A percentile compares a stretch with the other conserved stretches of the same genome.
phyloP scores from a whole-genome alignment of 2,797 vertebrate species.

The Bradypus variegatus region DNA sequence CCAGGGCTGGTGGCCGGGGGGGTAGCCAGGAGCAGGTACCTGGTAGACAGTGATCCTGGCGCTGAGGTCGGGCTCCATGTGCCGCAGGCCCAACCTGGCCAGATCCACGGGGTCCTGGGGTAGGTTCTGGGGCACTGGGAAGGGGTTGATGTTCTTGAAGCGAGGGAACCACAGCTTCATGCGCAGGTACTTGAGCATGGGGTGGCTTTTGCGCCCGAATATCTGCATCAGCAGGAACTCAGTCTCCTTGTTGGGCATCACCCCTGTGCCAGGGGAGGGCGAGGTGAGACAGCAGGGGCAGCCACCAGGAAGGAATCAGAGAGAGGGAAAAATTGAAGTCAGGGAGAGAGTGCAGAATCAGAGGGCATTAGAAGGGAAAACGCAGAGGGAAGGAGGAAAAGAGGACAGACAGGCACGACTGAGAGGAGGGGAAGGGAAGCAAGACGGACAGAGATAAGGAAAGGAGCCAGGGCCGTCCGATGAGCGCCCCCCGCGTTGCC shows the following conservation, averaged over 20 bases:
- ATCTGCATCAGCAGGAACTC: slow-evolving; percentile 83
- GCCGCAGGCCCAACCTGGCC: slow-evolving; percentile 77
- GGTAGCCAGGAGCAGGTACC: slow-evolving; percentile 65
- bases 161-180: slow-evolving; percentile 88
- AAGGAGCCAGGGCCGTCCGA: not conserved
- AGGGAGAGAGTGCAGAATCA: not conserved
- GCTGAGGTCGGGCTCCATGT: slow-evolving; percentile 79
- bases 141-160: slow-evolving; percentile 84
- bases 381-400: not conserved
- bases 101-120: slow-evolving; percentile 81
- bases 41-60: slow-evolving; percentile 81
- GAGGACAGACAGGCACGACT: not conserved
- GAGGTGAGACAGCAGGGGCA: not conserved
- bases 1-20: not conserved
- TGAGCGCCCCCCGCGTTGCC: not conserved
- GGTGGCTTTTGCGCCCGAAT: slow-evolving; percentile 84
- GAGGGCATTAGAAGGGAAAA: not conserved
- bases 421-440: not conserved
- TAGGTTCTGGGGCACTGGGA: slow-evolving; percentile 77
- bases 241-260: slow-evolving; percentile 83
- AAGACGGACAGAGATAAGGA: not conserved
- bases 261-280: slow-evolving; percentile 70
- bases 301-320: not conserved
- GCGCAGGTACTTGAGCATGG: slow-evolving; percentile 84
- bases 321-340: not conserved